Evolutionary conservation across 2,888 invertebrate species (phyloP).

Genomic region (Tiliacea aurago): DNA sequence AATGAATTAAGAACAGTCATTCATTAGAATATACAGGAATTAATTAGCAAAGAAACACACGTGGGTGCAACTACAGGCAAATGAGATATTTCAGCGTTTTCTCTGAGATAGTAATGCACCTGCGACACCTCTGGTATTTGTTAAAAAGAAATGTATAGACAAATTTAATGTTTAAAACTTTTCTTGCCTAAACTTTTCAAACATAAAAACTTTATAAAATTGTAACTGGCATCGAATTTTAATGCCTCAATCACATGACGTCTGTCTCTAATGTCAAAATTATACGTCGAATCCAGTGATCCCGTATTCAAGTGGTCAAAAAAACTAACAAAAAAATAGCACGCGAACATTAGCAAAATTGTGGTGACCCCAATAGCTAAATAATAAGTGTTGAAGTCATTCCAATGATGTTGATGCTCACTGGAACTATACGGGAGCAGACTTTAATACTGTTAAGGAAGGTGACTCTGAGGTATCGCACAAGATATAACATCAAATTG

Average conservation of each 20-base stretch:
- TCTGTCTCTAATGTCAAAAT: constrained; percentile 8
- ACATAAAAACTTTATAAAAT: neutral
- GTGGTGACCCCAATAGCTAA: neutral
- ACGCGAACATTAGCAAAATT: neutral
- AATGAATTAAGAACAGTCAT: constrained; percentile 22
- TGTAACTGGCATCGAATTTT: constrained; percentile 20
- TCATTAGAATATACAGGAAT: constrained; percentile 13
- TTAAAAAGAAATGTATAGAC: neutral
- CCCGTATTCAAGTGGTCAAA: neutral
- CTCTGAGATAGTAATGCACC: no score
- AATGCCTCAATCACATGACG: neutral
- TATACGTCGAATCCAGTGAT: neutral
- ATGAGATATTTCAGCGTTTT: neutral
- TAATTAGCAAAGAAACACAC: constrained; percentile 8
- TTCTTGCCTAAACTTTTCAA: neutral
- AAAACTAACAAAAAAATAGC: constrained; percentile 3
- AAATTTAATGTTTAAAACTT: neutral
- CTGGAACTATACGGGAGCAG: neutral
- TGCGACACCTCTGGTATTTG: no score
- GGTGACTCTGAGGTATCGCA: neutral
- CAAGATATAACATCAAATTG: neutral
- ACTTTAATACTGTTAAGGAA: neutral
- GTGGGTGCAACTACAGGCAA: no score
- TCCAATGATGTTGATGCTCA: neutral
- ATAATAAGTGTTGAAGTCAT: neutral